Conservation (phyloP, 1,140 invertebrate genomes). For the Achroia grisella region DNA sequence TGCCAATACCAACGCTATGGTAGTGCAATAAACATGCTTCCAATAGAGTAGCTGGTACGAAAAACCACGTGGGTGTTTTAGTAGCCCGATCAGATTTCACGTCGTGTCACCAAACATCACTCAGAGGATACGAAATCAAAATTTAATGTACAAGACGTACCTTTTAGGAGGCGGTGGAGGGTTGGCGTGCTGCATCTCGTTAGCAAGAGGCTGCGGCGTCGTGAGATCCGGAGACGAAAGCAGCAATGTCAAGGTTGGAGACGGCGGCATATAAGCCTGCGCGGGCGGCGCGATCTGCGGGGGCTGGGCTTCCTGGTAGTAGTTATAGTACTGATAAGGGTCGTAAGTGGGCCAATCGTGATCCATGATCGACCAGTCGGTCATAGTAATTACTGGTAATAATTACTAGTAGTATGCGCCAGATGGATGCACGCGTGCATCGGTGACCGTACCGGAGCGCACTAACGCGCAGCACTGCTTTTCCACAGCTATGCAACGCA, state of each 20-base stretch:
- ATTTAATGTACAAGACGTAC: slow-evolving; percentile 21
- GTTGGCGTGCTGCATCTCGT: not conserved
- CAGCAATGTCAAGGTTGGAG: slow-evolving; percentile 1
- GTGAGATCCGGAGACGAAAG: not conserved
- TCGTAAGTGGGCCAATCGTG: slow-evolving; percentile 20
- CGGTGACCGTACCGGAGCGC: slow-evolving; percentile 38
- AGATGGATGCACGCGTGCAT: slow-evolving; percentile 35
- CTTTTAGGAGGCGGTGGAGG: slow-evolving; percentile 9
- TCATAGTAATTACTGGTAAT: slow-evolving; percentile 26
- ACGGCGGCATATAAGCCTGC: slow-evolving; percentile 1
- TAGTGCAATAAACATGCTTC: no score
- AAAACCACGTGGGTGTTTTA: slow-evolving; percentile 7
- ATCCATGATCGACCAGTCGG: slow-evolving; percentile 29
- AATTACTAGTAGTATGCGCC: slow-evolving; percentile 22
- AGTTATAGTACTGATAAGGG: slow-evolving; percentile 15
- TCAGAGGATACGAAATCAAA: not conserved
- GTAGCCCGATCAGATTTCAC: not conserved
- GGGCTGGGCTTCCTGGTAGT: slow-evolving; percentile 15
- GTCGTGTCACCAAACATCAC: slow-evolving; percentile 1
- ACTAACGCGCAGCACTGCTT: slow-evolving; percentile 35
- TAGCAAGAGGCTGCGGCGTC: slow-evolving; percentile 1
- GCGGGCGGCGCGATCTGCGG: slow-evolving; percentile 5
- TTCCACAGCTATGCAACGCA: slow-evolving; percentile 26
- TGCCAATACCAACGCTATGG: no score
- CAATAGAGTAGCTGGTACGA: not conserved